These are phyloP conservation scores for Istiophorus platypterus DNA, from an alignment of 2,113 vertebrate species.

Conservation along the genomic window DNA sequence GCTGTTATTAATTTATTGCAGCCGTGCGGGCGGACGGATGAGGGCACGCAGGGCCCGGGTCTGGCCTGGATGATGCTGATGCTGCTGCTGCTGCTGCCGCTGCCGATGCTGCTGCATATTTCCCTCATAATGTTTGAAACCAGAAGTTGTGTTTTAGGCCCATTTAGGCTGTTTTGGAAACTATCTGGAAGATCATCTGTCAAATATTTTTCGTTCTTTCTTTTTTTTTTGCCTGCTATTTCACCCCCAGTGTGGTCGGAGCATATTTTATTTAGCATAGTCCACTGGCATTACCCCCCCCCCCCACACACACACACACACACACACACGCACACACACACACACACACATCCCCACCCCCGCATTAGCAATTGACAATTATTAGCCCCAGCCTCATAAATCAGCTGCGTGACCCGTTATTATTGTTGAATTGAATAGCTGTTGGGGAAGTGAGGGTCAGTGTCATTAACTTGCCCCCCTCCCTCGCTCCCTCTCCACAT, in stretches of 20 bases:
- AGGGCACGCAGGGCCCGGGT: slow-evolving; percentile 1
- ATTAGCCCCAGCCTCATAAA: slow-evolving; percentile 95
- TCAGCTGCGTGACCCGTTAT: slow-evolving; percentile 97
- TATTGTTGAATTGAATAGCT: slow-evolving; percentile 97
- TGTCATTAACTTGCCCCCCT: slow-evolving; percentile 96
- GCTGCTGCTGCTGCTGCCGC: too few relatives aligned
- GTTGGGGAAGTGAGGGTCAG: slow-evolving; percentile 98
- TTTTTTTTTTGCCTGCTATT: slow-evolving; percentile 39
- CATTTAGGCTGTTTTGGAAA: slow-evolving; percentile 14
- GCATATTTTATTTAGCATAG: slow-evolving; percentile 84
- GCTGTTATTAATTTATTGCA: slow-evolving; percentile 78
- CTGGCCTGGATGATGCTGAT: neutral
- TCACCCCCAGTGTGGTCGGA: slow-evolving; percentile 71
- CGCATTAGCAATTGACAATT: slow-evolving; percentile 95
- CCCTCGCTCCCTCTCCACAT: slow-evolving; percentile 87
- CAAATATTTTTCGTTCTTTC: slow-evolving; percentile 25
- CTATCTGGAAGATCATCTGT: slow-evolving; percentile 64
- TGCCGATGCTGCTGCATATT: too few relatives aligned
- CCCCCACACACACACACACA: too few relatives aligned
- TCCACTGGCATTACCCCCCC: slow-evolving; percentile 70
- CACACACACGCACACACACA: too few relatives aligned
- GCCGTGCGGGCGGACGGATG: slow-evolving; percentile 46
- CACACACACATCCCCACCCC: slow-evolving; percentile 26
- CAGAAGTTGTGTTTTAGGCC: slow-evolving; percentile 1
- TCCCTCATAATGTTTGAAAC: too few relatives aligned